A percentile compares a stretch with the other conserved stretches of the same genome.
Conservation (phyloP, 2,888 invertebrate genomes). For the Eupithecia abbreviata region DNA sequence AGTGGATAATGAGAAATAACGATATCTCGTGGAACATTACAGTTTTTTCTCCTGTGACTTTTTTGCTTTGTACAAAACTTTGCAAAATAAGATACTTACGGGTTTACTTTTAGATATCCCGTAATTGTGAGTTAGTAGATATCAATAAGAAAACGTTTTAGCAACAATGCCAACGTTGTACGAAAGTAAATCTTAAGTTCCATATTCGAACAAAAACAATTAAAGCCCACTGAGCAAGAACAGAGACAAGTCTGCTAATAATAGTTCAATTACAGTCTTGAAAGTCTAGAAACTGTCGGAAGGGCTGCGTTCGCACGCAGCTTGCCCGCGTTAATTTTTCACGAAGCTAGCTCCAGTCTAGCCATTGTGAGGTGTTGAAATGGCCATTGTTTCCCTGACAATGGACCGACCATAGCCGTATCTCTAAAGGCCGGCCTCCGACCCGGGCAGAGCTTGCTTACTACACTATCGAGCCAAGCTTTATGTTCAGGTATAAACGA, state of each 20-base stretch:
- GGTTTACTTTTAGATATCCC: not conserved
- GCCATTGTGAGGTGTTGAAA: constrained; percentile 71
- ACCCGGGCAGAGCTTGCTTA: constrained; percentile 53
- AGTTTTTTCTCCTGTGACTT: not conserved
- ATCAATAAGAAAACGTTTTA: not conserved
- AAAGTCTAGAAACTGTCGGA: constrained; percentile 41
- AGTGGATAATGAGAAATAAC: not conserved
- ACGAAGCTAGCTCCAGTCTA: constrained; percentile 63
- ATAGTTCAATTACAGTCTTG: constrained; percentile 42
- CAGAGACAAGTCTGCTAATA: constrained; percentile 28
- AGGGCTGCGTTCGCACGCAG: constrained; percentile 55
- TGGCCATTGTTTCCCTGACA: constrained; percentile 69
- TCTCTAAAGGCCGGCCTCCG: constrained; percentile 64
- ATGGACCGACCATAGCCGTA: constrained; percentile 68
- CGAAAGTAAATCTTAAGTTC: not conserved
- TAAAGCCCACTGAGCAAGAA: constrained; percentile 27
- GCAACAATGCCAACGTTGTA: not conserved
- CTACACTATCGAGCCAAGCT: constrained; percentile 47
- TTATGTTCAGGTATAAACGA: constrained; percentile 46
- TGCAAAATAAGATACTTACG: not conserved
- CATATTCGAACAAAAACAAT: not conserved
- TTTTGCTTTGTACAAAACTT: not conserved
- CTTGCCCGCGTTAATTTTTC: constrained; percentile 69
- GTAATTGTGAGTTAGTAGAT: not conserved
- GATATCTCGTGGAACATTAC: not conserved